phyloP scores from a whole-genome alignment of 2,888 invertebrate species.

The Sinotaia quadrata region DNA sequence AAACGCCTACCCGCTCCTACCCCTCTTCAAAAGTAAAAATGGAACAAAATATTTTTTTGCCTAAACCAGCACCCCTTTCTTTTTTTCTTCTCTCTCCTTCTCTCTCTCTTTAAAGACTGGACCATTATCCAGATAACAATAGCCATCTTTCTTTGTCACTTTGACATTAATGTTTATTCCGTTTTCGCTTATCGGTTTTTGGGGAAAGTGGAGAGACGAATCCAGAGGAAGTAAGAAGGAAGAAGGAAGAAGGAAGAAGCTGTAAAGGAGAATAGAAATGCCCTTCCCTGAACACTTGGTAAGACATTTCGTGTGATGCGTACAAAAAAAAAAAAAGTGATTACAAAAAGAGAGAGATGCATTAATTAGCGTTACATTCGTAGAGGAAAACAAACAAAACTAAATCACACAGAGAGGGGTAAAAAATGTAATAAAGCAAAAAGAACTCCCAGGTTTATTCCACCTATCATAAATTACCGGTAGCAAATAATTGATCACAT shows the following conservation, averaged over 20 bases:
- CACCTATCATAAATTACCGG: too few relatives aligned
- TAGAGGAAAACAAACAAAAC: background rate
- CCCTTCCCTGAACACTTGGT: background rate
- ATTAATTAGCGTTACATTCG: too few relatives aligned
- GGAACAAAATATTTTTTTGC: background rate
- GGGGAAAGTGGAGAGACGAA: background rate
- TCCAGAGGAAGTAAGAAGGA: background rate
- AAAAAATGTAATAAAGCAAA: background rate
- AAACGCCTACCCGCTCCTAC: too few relatives aligned
- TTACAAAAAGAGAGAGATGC: background rate
- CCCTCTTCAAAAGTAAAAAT: background rate
- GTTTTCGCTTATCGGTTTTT: constrained; percentile 10
- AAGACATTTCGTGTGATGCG: background rate
- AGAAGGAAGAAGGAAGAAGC: background rate
- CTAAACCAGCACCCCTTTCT: background rate
- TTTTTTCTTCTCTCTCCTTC: too few relatives aligned
- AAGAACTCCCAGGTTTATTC: background rate
- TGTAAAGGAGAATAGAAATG: background rate
- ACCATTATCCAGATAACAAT: constrained; percentile 29
- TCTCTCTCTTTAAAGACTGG: too few relatives aligned
- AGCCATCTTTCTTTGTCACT: constrained; percentile 25
- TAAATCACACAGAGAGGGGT: background rate
- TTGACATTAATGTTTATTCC: constrained; percentile 26
- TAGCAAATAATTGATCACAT: too few relatives aligned
- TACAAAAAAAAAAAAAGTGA: background rate